Evolutionary conservation across 2,888 invertebrate genomes (phyloP).

Genomic region (Drosophila mimica): DNA sequence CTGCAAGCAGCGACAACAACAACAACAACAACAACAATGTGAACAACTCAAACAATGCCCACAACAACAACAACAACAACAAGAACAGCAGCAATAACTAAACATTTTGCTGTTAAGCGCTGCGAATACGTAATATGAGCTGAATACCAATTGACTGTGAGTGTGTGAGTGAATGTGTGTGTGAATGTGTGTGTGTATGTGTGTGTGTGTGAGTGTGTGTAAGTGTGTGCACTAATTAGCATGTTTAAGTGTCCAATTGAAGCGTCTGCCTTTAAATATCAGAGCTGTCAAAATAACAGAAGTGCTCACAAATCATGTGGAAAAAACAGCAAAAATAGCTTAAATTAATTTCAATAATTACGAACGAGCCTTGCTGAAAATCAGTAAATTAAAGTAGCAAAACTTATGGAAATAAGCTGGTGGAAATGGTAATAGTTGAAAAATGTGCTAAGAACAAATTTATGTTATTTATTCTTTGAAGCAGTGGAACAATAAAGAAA

Average conservation of each 20-base stretch:
- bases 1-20: conserved; percentile 32
- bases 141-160: too few species aligned
- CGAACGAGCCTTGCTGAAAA: not conserved
- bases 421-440: not conserved
- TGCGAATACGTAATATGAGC: conserved; percentile 63
- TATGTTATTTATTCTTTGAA: not conserved
- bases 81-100: conserved; percentile 14
- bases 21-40: conserved; percentile 1
- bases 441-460: not conserved
- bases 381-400: not conserved
- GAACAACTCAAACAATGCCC: not conserved
- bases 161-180: not conserved
- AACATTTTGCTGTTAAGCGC: conserved; percentile 34
- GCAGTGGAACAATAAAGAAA: not conserved
- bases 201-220: conserved; percentile 13
- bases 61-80: conserved; percentile 12
- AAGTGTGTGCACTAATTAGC: conserved; percentile 53
- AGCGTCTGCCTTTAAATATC: not conserved
- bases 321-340: conserved; percentile 13
- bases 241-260: conserved; percentile 38
- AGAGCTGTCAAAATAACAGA: not conserved
- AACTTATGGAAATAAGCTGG: not conserved
- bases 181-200: not conserved
- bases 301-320: not conserved
- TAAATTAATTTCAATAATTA: not conserved